Conservation (phyloP, 1,140 invertebrate genomes). For the Drosophila ficusphila region DNA sequence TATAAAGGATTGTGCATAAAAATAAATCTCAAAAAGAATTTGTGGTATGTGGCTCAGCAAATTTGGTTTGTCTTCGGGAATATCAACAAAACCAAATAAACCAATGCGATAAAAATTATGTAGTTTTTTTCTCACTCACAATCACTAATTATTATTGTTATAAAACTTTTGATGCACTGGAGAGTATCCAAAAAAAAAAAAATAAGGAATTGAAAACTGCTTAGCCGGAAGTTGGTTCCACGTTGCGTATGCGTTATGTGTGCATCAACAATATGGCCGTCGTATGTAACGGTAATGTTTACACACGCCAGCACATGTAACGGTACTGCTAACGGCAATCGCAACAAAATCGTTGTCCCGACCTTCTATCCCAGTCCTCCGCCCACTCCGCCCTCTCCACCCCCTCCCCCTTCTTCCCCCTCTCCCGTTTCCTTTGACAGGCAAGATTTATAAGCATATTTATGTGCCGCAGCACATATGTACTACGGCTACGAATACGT, state of each 20-base stretch:
- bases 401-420: not conserved
- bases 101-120: not conserved
- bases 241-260: slow-evolving; percentile 40
- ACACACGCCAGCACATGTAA: slow-evolving; percentile 39
- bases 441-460: slow-evolving; percentile 41
- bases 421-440: slow-evolving; percentile 16
- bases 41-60: no score
- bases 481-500: slow-evolving; percentile 9
- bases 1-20: no score
- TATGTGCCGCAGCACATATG: slow-evolving; percentile 26
- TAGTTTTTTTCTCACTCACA: not conserved
- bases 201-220: not conserved
- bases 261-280: slow-evolving; percentile 28
- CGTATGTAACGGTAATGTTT: slow-evolving; percentile 42
- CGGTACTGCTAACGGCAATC: slow-evolving; percentile 23
- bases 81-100: not conserved
- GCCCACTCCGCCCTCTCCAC: not conserved
- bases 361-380: slow-evolving; percentile 11
- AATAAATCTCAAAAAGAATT: no score
- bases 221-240: slow-evolving; percentile 20
- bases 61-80: no score
- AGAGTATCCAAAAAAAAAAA: not conserved
- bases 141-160: not conserved
- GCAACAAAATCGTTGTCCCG: slow-evolving; percentile 22
- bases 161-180: not conserved